phyloP scores from a whole-genome alignment of 2,113 vertebrate genomes.

The Desmodus rotundus region DNA sequence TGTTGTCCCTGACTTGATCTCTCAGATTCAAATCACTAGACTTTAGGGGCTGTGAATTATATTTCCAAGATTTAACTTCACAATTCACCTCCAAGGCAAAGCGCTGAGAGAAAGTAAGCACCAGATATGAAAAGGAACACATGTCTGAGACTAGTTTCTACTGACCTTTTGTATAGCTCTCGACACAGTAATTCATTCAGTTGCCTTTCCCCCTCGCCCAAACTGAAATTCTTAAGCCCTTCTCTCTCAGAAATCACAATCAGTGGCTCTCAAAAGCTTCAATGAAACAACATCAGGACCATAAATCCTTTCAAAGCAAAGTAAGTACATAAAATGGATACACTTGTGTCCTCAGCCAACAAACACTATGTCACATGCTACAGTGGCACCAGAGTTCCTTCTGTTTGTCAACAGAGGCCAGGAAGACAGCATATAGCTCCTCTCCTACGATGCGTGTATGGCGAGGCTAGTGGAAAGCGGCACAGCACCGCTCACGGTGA shows the following conservation, averaged over 20 bases:
- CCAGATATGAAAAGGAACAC: background rate
- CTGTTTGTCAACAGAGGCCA: constrained; percentile 17
- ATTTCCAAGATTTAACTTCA: background rate
- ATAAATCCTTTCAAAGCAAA: background rate
- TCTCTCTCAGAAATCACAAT: background rate
- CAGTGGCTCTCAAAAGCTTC: background rate
- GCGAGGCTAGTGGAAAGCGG: background rate
- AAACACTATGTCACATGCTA: background rate
- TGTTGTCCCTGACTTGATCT: background rate
- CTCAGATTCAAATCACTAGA: background rate
- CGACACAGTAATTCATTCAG: background rate
- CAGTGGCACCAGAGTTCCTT: background rate
- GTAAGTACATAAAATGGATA: background rate
- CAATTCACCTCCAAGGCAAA: background rate
- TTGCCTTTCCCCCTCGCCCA: background rate
- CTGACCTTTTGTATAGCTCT: background rate
- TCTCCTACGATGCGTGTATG: background rate
- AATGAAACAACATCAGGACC: background rate
- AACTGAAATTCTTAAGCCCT: background rate
- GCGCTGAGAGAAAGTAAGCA: background rate
- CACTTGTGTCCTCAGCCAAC: background rate
- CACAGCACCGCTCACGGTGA: background rate
- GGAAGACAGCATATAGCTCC: background rate
- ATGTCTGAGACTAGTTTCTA: background rate
- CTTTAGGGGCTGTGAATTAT: background rate